Evolutionary conservation across 2,888 invertebrate genomes (phyloP), one percentile per base, ranked within the genome.

Genomic region (Cheilosia grossa): DNA sequence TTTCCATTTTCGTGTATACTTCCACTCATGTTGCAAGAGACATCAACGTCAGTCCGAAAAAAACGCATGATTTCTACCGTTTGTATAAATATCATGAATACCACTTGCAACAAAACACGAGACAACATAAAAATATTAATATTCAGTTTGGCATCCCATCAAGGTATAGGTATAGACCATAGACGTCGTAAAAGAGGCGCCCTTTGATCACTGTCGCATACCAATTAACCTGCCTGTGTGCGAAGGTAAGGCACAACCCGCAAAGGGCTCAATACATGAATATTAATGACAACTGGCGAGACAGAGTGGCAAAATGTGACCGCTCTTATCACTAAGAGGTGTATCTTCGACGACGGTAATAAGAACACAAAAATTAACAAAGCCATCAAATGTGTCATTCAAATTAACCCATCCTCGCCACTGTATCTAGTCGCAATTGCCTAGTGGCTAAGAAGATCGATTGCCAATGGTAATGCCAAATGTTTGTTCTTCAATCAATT

Each of bases 251-350:
- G 1, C 19, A 17, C 74, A 10, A 58, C 56, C 82, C 66, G 63
- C 67, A 61, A 63, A 37, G 64, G 63, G 44, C 69, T 69, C 42
- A 74, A 74, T 69, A 10, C 63, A 73, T 83, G 69, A 79, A 83
- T 79, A 79, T 79, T 79, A 44, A 83, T 79, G 69, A 73, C 47
- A 21, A 53, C 63, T 47, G 81, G 67, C 73, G 67, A 67, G 78
- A 82, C 72, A 47, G 21, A 69, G 58, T 70, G 61, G 63, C 61
- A 72, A 73, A 51, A 82, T 40, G 54, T 40, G 63, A 44, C 66
- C 61, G 61, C 61, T 61, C 44, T 49, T 6, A 27, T 5, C 27
- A 59, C 49, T 5, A 21, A 24, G 49, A 21, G 30, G 24, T 49
- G 7, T 51, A 24, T 59, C 27, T 19, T 40, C 30, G 17, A 21